These are phyloP conservation scores for Hydrophis major DNA, from an alignment of 2,797 vertebrate genomes.

Conservation along the genomic window DNA sequence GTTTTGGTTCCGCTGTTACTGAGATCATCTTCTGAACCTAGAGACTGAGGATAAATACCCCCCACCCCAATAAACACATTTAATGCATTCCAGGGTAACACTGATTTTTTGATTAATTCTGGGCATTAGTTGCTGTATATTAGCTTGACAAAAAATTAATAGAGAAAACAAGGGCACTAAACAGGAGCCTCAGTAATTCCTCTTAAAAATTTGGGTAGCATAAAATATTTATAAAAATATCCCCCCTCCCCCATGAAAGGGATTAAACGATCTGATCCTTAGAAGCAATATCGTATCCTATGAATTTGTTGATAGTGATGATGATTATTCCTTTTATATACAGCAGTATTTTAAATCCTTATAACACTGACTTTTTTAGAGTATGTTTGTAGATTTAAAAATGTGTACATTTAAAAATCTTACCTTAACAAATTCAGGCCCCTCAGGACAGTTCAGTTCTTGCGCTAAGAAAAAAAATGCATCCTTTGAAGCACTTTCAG, in stretches of 20 bases:
- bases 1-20: conserved; percentile 13
- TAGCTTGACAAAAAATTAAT: background rate
- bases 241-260: too few relatives aligned
- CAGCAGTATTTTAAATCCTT: background rate
- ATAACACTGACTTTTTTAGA: background rate
- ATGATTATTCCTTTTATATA: background rate
- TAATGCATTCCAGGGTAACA: background rate
- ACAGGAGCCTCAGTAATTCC: background rate
- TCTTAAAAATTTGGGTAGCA: background rate
- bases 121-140: background rate
- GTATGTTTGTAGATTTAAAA: conserved; percentile 4
- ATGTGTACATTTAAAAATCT: background rate
- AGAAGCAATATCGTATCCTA: background rate
- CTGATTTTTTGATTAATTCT: background rate
- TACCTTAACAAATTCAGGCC: conserved; percentile 67
- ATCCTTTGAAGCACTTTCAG: conserved; percentile 14
- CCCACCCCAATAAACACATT: background rate
- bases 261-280: background rate
- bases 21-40: conserved; percentile 21
- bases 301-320: background rate
- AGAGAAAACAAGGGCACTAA: background rate
- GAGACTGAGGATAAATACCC: conserved; percentile 30
- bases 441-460: conserved; percentile 15
- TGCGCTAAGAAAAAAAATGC: conserved; percentile 29
- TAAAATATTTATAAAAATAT: background rate